phyloP scores from a whole-genome alignment of 2,888 invertebrate species.

The Phytoseiulus persimilis region DNA sequence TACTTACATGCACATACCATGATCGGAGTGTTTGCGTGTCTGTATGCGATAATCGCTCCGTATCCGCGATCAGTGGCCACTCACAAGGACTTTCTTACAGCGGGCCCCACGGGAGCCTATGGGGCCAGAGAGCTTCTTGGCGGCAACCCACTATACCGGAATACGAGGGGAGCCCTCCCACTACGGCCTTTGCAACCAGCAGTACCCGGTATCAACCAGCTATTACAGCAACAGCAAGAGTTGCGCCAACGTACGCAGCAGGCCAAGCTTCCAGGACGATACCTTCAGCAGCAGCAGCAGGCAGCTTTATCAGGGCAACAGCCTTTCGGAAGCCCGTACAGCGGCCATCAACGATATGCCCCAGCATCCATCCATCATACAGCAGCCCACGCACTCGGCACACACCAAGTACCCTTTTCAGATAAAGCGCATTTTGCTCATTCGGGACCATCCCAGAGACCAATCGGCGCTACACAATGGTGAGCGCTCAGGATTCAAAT shows the following conservation, averaged over 20 bases:
- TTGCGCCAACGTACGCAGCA: conserved; percentile 40
- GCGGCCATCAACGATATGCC: conserved; percentile 38
- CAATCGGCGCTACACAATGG: conserved; percentile 53
- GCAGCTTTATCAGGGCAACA: background rate
- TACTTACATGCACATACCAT: background rate
- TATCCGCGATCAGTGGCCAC: conserved; percentile 47
- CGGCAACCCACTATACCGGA: conserved; percentile 19
- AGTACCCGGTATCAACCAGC: conserved; percentile 39
- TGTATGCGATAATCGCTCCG: background rate
- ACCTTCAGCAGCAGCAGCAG: conserved; percentile 40
- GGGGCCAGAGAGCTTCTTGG: conserved; percentile 13
- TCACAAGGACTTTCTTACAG: conserved; percentile 19
- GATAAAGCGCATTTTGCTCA: conserved; percentile 56
- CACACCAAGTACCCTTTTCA: conserved; percentile 51
- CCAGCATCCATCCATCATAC: conserved; percentile 40
- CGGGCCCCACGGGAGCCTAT: conserved; percentile 37
- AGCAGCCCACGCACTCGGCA: conserved; percentile 41
- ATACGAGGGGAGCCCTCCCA: conserved; percentile 31
- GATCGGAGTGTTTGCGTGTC: background rate
- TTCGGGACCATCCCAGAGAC: conserved; percentile 55
- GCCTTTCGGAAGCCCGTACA: conserved; percentile 11
- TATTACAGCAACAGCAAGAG: conserved; percentile 42
- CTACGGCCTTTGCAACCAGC: conserved; percentile 26
- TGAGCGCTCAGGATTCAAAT: conserved; percentile 33
- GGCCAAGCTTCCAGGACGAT: conserved; percentile 39